Conservation (phyloP, 2,113 vertebrate species). For the Hyla sarda region DNA sequence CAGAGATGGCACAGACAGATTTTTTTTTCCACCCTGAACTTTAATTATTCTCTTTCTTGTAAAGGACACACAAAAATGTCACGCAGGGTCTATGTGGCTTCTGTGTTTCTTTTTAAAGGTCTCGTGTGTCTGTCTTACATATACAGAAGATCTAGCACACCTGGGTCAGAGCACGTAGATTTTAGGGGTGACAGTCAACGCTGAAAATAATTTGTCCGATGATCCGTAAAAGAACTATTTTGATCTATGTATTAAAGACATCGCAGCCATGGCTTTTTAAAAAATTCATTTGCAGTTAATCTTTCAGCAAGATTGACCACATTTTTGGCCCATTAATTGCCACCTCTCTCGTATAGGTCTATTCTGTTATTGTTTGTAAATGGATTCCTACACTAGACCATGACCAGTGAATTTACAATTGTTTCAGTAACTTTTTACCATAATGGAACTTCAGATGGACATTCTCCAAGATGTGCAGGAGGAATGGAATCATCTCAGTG, state of each 20-base stretch:
- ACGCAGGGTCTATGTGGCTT: neutral
- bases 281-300: neutral
- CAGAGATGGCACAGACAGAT: neutral
- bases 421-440: neutral
- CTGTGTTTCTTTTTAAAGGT: neutral
- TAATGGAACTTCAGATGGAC: neutral
- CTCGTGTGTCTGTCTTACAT: neutral
- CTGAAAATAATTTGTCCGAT: neutral
- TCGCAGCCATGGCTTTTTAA: neutral
- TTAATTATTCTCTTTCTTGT: conserved; percentile 21
- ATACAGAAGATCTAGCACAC: neutral
- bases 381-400: neutral
- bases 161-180: neutral
- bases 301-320: neutral
- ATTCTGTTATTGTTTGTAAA: neutral
- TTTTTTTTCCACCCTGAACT: neutral
- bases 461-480: neutral
- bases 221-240: neutral
- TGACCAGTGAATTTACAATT: neutral
- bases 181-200: neutral
- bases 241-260: neutral
- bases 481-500: neutral
- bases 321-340: neutral
- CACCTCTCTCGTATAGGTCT: neutral
- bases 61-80: conserved; percentile 17